Percentiles rank a stretch among this genome's conserved stretches.
phyloP scores from a whole-genome alignment of 2,797 vertebrate species.

The Sebastes cheni region DNA sequence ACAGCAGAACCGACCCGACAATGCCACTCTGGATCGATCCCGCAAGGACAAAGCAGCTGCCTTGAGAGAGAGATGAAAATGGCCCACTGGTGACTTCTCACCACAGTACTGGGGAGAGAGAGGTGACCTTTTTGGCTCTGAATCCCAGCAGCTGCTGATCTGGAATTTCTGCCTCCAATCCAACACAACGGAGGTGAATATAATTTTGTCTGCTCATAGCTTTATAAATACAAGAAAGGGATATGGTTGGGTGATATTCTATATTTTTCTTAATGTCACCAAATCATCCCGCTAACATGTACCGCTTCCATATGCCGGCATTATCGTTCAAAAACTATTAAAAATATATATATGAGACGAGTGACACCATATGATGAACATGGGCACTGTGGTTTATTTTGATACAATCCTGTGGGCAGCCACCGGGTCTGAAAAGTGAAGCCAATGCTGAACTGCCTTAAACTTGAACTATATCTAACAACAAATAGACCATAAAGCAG shows the following conservation, averaged over 20 bases:
- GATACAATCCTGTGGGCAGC: too few species aligned
- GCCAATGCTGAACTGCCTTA: too few species aligned
- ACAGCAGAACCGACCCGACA: constrained; percentile 64
- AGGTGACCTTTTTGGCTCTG: constrained; percentile 69
- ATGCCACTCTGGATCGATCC: constrained; percentile 69
- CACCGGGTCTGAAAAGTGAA: too few species aligned
- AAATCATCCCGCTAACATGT: neutral
- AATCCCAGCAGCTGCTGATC: constrained; percentile 29
- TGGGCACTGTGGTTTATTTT: neutral
- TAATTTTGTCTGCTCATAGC: neutral
- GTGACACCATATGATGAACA: neutral
- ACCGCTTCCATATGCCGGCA: neutral
- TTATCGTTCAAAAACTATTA: neutral
- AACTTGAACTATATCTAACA: too few species aligned
- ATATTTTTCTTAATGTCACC: neutral
- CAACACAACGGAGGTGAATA: neutral
- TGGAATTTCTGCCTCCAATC: neutral
- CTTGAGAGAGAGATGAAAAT: constrained; percentile 58
- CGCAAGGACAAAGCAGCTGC: constrained; percentile 71
- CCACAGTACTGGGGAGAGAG: constrained; percentile 42
- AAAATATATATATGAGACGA: neutral
- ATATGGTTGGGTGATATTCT: neutral
- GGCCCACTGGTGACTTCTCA: constrained; percentile 68
- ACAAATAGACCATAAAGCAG: too few species aligned
- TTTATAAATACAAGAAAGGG: neutral